Percentiles rank a stretch among this genome's conserved stretches.
Evolutionary conservation across 2,113 vertebrate genomes (phyloP).

Genomic region (Phylloscopus trochiloides): DNA sequence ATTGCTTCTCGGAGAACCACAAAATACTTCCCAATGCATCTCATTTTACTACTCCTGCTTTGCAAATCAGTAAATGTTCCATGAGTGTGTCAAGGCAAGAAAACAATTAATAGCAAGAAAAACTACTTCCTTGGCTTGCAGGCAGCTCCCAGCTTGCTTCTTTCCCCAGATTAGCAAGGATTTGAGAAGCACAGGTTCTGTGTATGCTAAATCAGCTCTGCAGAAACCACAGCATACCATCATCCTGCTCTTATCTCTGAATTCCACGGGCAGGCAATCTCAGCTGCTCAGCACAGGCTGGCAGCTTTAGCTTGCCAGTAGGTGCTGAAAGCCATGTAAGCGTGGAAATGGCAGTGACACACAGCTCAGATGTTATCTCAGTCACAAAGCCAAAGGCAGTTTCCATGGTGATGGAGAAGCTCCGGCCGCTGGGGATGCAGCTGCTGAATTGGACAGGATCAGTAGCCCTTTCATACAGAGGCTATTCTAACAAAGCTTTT

Average conservation of each 20-base stretch:
- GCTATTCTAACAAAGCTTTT: background rate
- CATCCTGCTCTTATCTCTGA: slow-evolving; percentile 16
- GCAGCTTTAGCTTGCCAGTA: background rate
- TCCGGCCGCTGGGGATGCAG: background rate
- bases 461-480: background rate
- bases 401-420: slow-evolving; percentile 21
- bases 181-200: background rate
- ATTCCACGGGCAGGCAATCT: background rate
- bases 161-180: background rate
- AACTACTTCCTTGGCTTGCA: background rate
- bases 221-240: background rate
- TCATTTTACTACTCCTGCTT: background rate
- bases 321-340: background rate
- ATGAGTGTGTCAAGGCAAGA: background rate
- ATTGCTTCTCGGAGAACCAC: background rate
- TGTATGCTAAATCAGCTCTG: background rate
- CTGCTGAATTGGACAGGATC: background rate
- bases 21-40: background rate
- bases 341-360: background rate
- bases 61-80: background rate
- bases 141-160: background rate
- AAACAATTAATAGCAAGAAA: background rate
- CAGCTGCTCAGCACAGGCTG: background rate
- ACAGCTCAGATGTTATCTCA: background rate
- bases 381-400: background rate